Conservation (phyloP, 2,113 vertebrate species). For the Fregata magnificens region DNA sequence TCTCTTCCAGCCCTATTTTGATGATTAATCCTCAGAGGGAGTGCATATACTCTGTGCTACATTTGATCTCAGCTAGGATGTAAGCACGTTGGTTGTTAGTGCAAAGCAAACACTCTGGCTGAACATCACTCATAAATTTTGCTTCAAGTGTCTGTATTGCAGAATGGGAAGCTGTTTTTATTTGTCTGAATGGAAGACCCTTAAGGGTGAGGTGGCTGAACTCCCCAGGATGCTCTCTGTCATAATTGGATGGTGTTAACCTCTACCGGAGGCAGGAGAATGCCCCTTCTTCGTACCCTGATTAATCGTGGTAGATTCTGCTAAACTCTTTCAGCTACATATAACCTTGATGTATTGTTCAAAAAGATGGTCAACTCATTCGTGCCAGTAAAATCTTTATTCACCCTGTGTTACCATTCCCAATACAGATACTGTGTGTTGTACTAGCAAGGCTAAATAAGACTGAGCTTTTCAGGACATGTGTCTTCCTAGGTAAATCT, state of each 20-base stretch:
- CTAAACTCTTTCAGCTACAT: not conserved
- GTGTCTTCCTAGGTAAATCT: not conserved
- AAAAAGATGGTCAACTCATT: not conserved
- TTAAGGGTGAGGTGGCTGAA: not conserved
- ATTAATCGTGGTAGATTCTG: not conserved
- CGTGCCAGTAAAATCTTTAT: not conserved
- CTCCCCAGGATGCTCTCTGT: not conserved
- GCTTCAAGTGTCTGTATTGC: not conserved
- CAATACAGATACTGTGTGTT: fast-evolving
- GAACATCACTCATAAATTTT: not conserved
- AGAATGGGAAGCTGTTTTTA: not conserved
- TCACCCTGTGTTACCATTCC: fast-evolving
- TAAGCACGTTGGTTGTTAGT: not conserved
- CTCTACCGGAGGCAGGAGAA: not conserved
- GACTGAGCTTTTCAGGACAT: not conserved
- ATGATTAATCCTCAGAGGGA: not conserved
- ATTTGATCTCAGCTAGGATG: not conserved
- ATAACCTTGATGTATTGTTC: not conserved
- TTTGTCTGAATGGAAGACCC: not conserved
- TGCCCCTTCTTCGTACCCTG: not conserved
- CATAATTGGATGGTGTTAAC: not conserved
- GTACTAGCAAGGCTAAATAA: not conserved
- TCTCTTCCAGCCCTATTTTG: not conserved
- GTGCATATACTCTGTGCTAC: not conserved
- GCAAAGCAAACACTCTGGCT: not conserved